These are phyloP conservation scores for Pseudomyrmex cubaensis DNA, from an alignment of 1,140 invertebrate species.

Conservation along the genomic window DNA sequence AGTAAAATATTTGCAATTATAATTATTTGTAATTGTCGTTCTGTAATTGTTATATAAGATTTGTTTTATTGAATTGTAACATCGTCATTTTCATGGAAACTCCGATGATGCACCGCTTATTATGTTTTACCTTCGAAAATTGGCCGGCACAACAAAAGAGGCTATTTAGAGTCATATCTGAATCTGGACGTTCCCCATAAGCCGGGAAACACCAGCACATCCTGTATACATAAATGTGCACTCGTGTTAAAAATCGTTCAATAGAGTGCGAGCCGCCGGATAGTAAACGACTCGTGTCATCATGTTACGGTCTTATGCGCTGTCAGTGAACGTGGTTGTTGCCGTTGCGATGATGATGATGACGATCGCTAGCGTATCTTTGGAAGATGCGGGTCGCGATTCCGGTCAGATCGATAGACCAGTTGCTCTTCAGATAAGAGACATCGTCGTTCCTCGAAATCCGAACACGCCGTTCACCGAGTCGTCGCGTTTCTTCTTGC, in stretches of 20 bases:
- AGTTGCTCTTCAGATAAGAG: background rate
- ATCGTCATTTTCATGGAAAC: background rate
- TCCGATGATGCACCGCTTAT: conserved; percentile 17
- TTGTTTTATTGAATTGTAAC: background rate
- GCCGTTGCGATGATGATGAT: background rate
- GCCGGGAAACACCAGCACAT: conserved; percentile 64
- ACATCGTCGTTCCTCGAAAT: background rate
- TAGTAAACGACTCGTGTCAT: conserved; percentile 44
- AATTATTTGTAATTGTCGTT: background rate
- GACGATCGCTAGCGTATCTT: background rate
- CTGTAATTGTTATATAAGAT: background rate
- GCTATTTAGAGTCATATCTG: conserved; percentile 57
- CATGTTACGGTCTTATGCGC: conserved; percentile 40
- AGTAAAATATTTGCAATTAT: background rate
- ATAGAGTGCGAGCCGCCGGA: conserved; percentile 45
- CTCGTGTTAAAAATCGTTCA: conserved; percentile 67
- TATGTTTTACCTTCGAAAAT: conserved; percentile 44
- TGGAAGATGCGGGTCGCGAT: background rate
- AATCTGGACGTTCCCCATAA: conserved; percentile 46
- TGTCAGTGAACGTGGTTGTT: background rate
- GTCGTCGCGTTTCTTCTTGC: conserved; percentile 62
- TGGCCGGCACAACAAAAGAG: conserved; percentile 34
- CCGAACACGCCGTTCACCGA: background rate
- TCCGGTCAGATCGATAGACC: background rate
- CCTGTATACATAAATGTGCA: conserved; percentile 71